These are phyloP conservation scores for Neopipo cinnamomea DNA, from an alignment of 2,113 vertebrate species.

Conservation along the genomic window DNA sequence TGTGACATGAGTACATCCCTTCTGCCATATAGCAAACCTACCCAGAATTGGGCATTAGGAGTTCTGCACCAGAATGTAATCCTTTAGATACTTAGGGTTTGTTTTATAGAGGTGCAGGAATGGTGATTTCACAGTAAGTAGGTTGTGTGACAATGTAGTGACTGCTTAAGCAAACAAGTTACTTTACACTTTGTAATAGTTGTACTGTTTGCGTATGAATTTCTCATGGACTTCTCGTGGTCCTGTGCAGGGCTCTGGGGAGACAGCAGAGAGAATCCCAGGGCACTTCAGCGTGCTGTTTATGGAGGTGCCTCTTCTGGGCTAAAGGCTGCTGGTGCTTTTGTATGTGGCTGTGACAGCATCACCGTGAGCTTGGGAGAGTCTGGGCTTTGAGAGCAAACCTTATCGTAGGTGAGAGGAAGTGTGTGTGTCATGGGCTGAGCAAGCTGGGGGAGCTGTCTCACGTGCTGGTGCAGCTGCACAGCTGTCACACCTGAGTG, in stretches of 20 bases:
- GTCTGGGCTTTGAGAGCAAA: not conserved
- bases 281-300: not conserved
- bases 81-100: not conserved
- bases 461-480: not conserved
- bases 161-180: not conserved
- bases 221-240: not conserved
- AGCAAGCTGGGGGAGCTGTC: not conserved
- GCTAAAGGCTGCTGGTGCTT: not conserved
- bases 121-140: not conserved
- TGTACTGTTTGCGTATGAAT: not conserved
- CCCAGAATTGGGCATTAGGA: not conserved
- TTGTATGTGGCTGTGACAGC: not conserved
- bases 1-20: rapidly evolving
- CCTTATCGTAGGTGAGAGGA: not conserved
- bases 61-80: not conserved
- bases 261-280: not conserved
- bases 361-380: not conserved
- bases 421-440: rapidly evolving
- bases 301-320: not conserved
- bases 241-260: not conserved
- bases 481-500: not conserved
- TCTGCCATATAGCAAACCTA: not conserved
- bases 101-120: not conserved
- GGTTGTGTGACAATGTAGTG: not conserved
- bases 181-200: not conserved